phyloP scores from a whole-genome alignment of 2,888 invertebrate species.

The Eupeodes latifasciatus region DNA sequence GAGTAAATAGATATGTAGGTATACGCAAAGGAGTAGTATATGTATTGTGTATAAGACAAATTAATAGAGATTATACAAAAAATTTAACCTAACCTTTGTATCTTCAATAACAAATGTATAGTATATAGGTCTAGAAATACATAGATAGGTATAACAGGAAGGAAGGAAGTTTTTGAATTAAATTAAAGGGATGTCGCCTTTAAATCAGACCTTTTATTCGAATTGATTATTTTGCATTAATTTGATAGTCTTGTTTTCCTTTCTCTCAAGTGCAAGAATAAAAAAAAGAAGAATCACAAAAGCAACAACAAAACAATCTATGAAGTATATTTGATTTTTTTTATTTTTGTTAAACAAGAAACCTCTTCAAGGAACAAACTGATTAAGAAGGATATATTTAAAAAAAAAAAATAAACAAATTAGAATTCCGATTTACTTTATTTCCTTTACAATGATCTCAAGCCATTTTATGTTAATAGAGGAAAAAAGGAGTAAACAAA shows the following conservation, averaged over 20 bases:
- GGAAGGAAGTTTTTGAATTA: neutral
- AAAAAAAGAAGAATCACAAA: neutral
- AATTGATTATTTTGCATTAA: slow-evolving; percentile 37
- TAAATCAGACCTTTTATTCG: slow-evolving; percentile 21
- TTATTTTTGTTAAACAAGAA: neutral
- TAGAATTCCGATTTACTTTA: too few species aligned
- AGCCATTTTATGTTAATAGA: too few species aligned
- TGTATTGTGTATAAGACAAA: slow-evolving; percentile 22
- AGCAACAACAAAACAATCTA: neutral
- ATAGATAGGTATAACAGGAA: neutral
- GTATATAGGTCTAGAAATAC: neutral
- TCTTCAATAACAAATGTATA: neutral
- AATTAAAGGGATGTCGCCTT: slow-evolving; percentile 8
- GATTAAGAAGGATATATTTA: too few species aligned
- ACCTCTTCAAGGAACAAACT: too few species aligned
- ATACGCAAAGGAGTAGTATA: neutral
- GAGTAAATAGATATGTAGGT: slow-evolving; percentile 7
- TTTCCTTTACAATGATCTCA: too few species aligned
- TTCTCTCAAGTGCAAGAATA: neutral
- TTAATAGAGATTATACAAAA: slow-evolving; percentile 55
- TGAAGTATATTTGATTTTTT: neutral
- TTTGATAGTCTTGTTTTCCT: slow-evolving; percentile 3
- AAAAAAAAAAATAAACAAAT: too few species aligned
- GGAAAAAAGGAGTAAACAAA: too few species aligned
- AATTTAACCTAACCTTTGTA: slow-evolving; percentile 5